These are phyloP conservation scores for Trachythela sp. DNA, from an alignment of 64 coral and sea anemone species.

Conservation along the genomic window DNA sequence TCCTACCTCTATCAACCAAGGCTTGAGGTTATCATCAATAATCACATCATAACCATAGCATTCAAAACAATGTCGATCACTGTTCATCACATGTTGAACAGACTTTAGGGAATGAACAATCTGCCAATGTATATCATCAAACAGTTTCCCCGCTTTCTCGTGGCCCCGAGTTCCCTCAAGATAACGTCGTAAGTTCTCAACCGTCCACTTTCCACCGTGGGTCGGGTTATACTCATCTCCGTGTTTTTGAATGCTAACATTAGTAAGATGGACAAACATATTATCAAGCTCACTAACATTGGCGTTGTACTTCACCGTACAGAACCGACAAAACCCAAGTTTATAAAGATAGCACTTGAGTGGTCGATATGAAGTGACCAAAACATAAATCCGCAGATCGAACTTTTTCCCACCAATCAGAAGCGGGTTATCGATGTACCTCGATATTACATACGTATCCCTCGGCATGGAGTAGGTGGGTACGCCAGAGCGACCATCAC, in stretches of 20 bases:
- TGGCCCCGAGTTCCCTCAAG: conserved; percentile 96
- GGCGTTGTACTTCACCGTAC: conserved; percentile 99
- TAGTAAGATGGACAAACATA: conserved; percentile 94
- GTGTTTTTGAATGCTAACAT: conserved; percentile 98
- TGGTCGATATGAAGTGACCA: conserved; percentile 90
- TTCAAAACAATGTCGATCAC: conserved; percentile 98
- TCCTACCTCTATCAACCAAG: conserved; percentile 93
- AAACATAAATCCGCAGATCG: conserved; percentile 88
- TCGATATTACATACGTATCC: background rate
- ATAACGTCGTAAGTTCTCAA: conserved; percentile 82
- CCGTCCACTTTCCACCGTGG: conserved; percentile 98
- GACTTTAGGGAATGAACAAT: conserved; percentile 95
- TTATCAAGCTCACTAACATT: conserved; percentile 95
- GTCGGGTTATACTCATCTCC: conserved; percentile 94
- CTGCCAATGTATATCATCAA: conserved; percentile 99
- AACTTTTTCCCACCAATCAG: conserved; percentile 98
- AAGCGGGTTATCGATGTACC: conserved; percentile 96
- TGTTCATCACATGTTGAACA: conserved; percentile 91
- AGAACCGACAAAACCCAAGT: conserved; percentile 96
- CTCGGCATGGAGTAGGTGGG: background rate
- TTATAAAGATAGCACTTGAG: conserved; percentile 92
- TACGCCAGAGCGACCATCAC: background rate
- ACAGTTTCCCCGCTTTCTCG: conserved; percentile 89
- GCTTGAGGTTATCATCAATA: conserved; percentile 95
- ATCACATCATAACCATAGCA: conserved; percentile 99